Evolutionary conservation across 2,888 invertebrate species (phyloP), one percentile per base, ranked within the genome.

Genomic region (Agrotis ipsilon): DNA sequence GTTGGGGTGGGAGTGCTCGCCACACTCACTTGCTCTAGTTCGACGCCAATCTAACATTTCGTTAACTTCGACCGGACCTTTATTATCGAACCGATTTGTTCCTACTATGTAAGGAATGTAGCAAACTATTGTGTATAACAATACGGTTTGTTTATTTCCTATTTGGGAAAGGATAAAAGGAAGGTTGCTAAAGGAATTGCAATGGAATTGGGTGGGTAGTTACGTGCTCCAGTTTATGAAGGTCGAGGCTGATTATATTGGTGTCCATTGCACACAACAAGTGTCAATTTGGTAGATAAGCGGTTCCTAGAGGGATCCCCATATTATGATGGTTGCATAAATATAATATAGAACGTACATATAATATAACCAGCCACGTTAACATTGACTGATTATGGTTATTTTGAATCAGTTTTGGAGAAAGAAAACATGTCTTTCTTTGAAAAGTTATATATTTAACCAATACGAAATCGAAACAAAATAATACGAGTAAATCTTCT

Each of bases 81-180:
- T 79, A 78, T 64, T 69, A 69, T 63, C 52, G 27, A 79, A 64
- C 49, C 69, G 39, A 70, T 78, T 78, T 69, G 52, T 67, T 79
- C 27, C 46, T 60, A 66, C 55, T 69, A 59, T 55, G 58, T 65
- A 45, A n/a, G 46, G 39, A 72, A 77, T 63, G 27, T 46, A 48
- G 13, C 7, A n/a, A 72, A 68, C 52, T 58, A 74, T 69, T 58
- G 69, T 67, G 57, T 63, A 49, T 43, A 49, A 57, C 63, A 73
- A 66, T 66, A 65, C 43, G 21, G 16, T 69, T 65, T 69, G 27
- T 66, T 67, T 78, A 66, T 69, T 66, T 69, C 27, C 45, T 32
- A 72, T 78, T 24, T 54, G 18, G 59, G 51, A 24, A 63, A 67
- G 48, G 52, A 72, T 57, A 21, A 51, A 66, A 57, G 46, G 16